These are phyloP conservation scores for Agrochola macilenta DNA, from an alignment of 2,888 invertebrate species.

Conservation along the genomic window DNA sequence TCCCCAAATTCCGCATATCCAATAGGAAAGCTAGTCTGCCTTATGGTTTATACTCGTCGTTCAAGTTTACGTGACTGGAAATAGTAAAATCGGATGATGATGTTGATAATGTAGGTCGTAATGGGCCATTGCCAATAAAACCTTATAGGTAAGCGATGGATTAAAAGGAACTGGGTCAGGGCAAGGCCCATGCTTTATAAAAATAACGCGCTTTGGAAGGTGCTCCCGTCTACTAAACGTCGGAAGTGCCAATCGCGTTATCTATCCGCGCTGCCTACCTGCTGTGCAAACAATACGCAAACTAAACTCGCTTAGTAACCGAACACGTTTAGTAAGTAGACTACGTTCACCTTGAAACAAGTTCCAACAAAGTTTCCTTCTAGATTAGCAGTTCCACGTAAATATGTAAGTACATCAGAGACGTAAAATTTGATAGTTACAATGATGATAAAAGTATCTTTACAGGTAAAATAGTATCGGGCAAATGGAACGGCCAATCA, in stretches of 20 bases:
- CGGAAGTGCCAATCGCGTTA: slow-evolving; percentile 78
- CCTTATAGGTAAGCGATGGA: slow-evolving; percentile 91
- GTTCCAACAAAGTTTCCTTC: slow-evolving; percentile 54
- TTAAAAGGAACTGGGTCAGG: slow-evolving; percentile 89
- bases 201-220: slow-evolving; percentile 83
- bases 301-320: slow-evolving; percentile 61
- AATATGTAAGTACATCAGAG: slow-evolving; percentile 56
- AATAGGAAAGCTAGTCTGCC: slow-evolving; percentile 73
- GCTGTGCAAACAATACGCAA: slow-evolving; percentile 71
- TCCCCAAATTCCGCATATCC: slow-evolving; percentile 72
- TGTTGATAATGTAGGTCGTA: slow-evolving; percentile 90
- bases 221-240: slow-evolving; percentile 75
- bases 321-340: slow-evolving; percentile 58
- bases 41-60: slow-evolving; percentile 88
- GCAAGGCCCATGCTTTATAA: slow-evolving; percentile 86
- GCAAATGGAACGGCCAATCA: slow-evolving; percentile 74
- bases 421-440: slow-evolving; percentile 57
- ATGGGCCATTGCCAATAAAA: slow-evolving; percentile 90
- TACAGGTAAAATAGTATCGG: slow-evolving; percentile 64
- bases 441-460: slow-evolving; percentile 54
- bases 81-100: slow-evolving; percentile 91
- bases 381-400: slow-evolving; percentile 57
- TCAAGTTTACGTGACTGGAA: slow-evolving; percentile 90
- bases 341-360: slow-evolving; percentile 61
- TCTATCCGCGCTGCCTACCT: slow-evolving; percentile 73